Evolutionary conservation across 2,113 vertebrate genomes (phyloP).

Genomic region (Bungarus multicinctus): DNA sequence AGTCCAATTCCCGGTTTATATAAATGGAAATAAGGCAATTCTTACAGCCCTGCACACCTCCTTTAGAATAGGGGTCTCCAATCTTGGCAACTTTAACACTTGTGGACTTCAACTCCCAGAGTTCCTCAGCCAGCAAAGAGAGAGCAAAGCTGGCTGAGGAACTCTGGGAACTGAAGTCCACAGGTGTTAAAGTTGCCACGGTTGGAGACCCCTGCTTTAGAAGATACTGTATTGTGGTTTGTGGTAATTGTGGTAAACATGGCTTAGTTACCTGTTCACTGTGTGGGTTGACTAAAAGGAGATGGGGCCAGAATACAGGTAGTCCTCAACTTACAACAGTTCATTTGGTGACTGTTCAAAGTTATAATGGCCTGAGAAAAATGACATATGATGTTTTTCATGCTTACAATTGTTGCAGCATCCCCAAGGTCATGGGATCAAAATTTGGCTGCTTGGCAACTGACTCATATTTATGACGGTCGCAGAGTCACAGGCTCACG

Average conservation of each 20-base stretch:
- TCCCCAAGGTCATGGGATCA: fast-evolving
- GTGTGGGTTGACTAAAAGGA: not conserved
- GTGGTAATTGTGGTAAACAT: not conserved
- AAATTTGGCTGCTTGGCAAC: not conserved
- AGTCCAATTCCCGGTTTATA: not conserved
- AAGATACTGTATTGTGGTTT: not conserved
- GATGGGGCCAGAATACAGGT: not conserved
- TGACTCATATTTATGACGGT: not conserved
- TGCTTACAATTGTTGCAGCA: fast-evolving
- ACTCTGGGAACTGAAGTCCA: too few relatives aligned
- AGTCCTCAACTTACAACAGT: not conserved
- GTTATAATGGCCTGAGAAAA: too few relatives aligned
- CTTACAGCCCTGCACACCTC: too few relatives aligned
- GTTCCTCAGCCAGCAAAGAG: too few relatives aligned
- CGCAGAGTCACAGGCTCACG: too few relatives aligned
- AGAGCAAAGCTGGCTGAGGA: too few relatives aligned
- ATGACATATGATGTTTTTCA: not conserved
- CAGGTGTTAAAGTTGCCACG: too few relatives aligned
- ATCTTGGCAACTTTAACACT: too few relatives aligned
- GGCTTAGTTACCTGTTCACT: not conserved
- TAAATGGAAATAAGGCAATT: too few relatives aligned
- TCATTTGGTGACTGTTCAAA: too few relatives aligned
- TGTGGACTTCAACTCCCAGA: too few relatives aligned
- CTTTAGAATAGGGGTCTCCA: too few relatives aligned
- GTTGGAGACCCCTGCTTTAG: not conserved